Base-by-base conservation (phyloP, 1,140 invertebrate species). In the Zophobas atratus region DNA sequence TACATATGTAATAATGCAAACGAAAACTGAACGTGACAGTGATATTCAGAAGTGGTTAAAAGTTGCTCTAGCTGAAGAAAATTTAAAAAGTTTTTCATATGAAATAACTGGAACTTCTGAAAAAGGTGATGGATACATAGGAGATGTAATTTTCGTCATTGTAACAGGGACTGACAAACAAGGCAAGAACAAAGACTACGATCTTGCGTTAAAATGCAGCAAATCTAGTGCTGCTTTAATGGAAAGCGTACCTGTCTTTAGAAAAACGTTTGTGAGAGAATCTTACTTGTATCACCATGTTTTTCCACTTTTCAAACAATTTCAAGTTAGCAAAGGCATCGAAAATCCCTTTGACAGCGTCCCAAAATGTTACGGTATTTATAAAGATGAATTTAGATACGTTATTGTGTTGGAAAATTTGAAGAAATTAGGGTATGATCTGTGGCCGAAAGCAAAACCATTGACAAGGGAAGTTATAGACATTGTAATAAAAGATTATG, bases 131-230 rank as follows among this genome's bases (percentile, higher is more conserved):
- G 43, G 43, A 46, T 46, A n/a, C 43, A 48, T 49, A 8, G 43
- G 39, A 49, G 43, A 72, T 4, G 2, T 72, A 2, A 46, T 72
- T 33, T 72, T 72, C 43, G 70, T 72, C 2, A 46, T 8, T 8
- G 1, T 72, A 8, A 49, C 43, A 8, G 43, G 43, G 8, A 46
- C 8, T 46, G 43, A 35, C 4, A 34, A 32, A 46, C 1, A 49
- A 1, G 35, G 35, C 8, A n/a, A 8, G 5, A 49, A 48, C 3
- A 35, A 72, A 49, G 1, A 46, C 8, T 34, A 46, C 1, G 46
- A 1, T 8, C 49, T 72, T 33, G 70, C 33, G 8, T 36, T 72
- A 8, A 48, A 48, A 20, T 0, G 34, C 0, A 48, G 33, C 8
- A 20, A 46, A 46, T 1, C n/a, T 32, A 49, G 36, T 5, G 70